Evolutionary conservation across 2,888 invertebrate genomes (phyloP).

Genomic region (Hemicrepidius hirtus): DNA sequence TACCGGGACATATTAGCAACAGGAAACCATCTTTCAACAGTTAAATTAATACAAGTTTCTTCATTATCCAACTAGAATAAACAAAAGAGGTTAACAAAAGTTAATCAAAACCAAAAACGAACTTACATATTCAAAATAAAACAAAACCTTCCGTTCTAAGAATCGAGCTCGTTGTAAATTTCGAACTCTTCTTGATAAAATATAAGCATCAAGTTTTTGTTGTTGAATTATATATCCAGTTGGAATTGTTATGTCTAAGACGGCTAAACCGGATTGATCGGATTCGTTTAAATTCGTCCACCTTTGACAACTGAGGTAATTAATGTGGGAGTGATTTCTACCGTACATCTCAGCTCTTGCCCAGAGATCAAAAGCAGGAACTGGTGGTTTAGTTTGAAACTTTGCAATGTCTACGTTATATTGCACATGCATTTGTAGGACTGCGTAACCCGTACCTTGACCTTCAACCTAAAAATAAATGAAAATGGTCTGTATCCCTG

Average conservation of each 20-base stretch:
- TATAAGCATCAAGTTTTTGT: conserved; percentile 90
- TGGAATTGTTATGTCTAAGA: conserved; percentile 90
- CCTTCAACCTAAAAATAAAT: conserved; percentile 80
- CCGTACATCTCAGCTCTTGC: conserved; percentile 87
- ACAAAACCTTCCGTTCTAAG: conserved; percentile 86
- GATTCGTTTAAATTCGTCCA: conserved; percentile 89
- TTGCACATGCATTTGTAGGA: conserved; percentile 94
- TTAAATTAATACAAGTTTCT: conserved; percentile 93
- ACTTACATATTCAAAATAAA: conserved; percentile 95
- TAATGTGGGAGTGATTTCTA: conserved; percentile 94
- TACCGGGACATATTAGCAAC: conserved; percentile 97
- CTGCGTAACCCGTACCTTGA: conserved; percentile 94
- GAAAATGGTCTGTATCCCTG: too few relatives aligned
- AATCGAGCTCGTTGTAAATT: conserved; percentile 91
- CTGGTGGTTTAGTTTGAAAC: conserved; percentile 90
- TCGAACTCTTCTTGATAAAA: conserved; percentile 84
- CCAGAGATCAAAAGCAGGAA: conserved; percentile 85
- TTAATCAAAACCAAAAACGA: conserved; percentile 15
- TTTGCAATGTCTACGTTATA: conserved; percentile 91
- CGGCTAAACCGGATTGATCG: conserved; percentile 89
- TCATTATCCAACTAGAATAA: conserved; percentile 83
- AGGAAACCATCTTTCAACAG: conserved; percentile 95
- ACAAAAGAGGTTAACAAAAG: conserved; percentile 20
- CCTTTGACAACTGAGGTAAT: conserved; percentile 86
- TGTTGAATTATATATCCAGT: conserved; percentile 95